Evolutionary conservation across 1,140 invertebrate genomes (phyloP).

Genomic region (Neotoxoptera formosana): DNA sequence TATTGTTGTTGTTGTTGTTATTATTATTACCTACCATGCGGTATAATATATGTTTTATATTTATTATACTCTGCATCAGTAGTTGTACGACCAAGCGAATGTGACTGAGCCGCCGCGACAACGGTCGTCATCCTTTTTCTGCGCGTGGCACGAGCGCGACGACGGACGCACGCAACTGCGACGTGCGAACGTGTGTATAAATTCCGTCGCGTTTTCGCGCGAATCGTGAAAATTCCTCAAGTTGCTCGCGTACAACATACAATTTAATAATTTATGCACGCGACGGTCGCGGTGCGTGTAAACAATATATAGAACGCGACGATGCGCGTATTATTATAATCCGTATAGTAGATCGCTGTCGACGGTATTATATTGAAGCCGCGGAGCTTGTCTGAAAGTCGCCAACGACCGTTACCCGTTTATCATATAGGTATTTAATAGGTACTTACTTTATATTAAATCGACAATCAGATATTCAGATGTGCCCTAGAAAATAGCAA

Average conservation of each 20-base stretch:
- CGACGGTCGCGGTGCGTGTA: neutral
- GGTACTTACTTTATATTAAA: neutral
- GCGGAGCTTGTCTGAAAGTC: neutral
- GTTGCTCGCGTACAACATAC: neutral
- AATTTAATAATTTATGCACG: constrained; percentile 23
- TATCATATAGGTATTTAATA: neutral
- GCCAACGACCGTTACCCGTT: neutral
- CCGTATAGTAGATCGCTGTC: neutral
- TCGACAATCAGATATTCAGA: too few relatives aligned
- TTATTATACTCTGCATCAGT: neutral
- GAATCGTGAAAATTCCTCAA: constrained; percentile 41
- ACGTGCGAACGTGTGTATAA: neutral
- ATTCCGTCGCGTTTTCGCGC: constrained; percentile 28
- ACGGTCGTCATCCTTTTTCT: neutral
- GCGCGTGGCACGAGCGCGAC: constrained; percentile 2
- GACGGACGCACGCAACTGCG: neutral
- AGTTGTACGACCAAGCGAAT: neutral
- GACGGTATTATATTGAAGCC: neutral
- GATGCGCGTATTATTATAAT: neutral
- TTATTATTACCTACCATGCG: neutral
- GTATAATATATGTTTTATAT: neutral
- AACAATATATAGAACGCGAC: neutral
- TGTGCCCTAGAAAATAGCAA: too few relatives aligned
- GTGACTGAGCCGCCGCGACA: neutral
- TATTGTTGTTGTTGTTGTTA: too few relatives aligned